Evolutionary conservation across 2,113 vertebrate genomes (phyloP), one percentile per base, ranked within the genome.

Genomic region (Ptilorrhoa leucosticta): DNA sequence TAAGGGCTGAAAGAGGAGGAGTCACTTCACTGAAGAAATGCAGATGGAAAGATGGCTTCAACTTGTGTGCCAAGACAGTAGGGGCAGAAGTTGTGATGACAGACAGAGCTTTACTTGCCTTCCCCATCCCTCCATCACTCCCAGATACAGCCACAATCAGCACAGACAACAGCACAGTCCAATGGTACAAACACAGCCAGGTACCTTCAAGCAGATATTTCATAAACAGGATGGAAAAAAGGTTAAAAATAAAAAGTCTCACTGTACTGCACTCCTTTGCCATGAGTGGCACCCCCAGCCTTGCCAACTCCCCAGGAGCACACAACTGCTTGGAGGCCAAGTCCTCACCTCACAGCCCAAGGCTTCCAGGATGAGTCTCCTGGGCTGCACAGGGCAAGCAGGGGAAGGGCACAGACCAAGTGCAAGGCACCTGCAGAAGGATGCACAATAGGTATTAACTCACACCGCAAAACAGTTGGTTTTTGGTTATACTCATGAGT

Each of bases 231-330:
- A 57, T 48, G 47, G 44, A 73, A 81, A 82, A 54, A 80, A 77
- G 7, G 28, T 48, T 40, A 30, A 73, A 88, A 69, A 19, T 3
- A 75, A 6, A 9, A 7, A 60, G 6, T 17, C 30, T 82, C 21
- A 50, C 27, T 44, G 23, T 40, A 45, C 47, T 50, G 50, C 50
- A 42, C 17, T 48, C 37, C 33, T n/a, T 17, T 66, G 31, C 30
- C 30, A 14, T 37, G 45, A 87, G 23, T 15, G 15, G 37, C 37
- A 60, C 8, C 5, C 44, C 39, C 42, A 70, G n/a, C 28, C 40
- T 42, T 51, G 16, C 18, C 0, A 0, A 35, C 15, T 11, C 24
- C 42, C 37, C 1, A 2, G 17, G 13, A 91, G 2, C 53, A 69
- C 4, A 31, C 23, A 58, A 42, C 53, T 84, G 26, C 19, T n/a